Evolutionary conservation across 2,113 vertebrate genomes (phyloP), one percentile per base, ranked within the genome.

Genomic region (Alligator sinensis): DNA sequence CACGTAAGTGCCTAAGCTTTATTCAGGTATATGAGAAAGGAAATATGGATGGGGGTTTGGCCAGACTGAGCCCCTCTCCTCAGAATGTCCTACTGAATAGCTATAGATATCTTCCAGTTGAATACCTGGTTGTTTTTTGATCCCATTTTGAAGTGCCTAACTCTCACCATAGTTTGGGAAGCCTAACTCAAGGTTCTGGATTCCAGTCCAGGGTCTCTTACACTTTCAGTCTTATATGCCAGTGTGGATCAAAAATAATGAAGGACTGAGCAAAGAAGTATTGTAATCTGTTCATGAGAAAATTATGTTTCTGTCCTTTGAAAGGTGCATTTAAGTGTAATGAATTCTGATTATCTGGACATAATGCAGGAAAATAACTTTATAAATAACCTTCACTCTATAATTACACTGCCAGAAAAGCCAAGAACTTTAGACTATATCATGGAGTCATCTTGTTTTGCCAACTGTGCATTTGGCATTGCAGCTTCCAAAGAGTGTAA

Each of bases 381-480:
- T 90, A 83, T 92, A 92, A 95, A 95, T 94, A 96, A 80, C 80
- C 87, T 96, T 81, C 63, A 59, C 81, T 95, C 84, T 89, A 86
- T 83, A 96, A 74, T 77, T 61, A 92, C 94, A 91, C 79, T 84
- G 79, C 80, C 66, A 55, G 80, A 87, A 78, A 95, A 95, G 58
- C 74, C 88, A 84, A 90, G 84, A 90, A 85, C 83, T 96, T 91
- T 28, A 87, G 72, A 74, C 74, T 94, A 54, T 91, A 86, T 95
- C 93, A 91, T 11, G 92, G 95, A 96, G 74, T 96, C 94, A 90
- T 95, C 91, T 88, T 95, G 82, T 94, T 96, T 96, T 94, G 92
- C 95, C 84, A 92, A 57, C 77, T 88, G 38, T 80, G n/a, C n/a
- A n/a, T n/a, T n/a, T n/a, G 94, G 88, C 68, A 94, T 63, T 0